These are phyloP conservation scores for Sarcophaga peregrina DNA, from an alignment of 1,140 invertebrate genomes.

Conservation along the genomic window DNA sequence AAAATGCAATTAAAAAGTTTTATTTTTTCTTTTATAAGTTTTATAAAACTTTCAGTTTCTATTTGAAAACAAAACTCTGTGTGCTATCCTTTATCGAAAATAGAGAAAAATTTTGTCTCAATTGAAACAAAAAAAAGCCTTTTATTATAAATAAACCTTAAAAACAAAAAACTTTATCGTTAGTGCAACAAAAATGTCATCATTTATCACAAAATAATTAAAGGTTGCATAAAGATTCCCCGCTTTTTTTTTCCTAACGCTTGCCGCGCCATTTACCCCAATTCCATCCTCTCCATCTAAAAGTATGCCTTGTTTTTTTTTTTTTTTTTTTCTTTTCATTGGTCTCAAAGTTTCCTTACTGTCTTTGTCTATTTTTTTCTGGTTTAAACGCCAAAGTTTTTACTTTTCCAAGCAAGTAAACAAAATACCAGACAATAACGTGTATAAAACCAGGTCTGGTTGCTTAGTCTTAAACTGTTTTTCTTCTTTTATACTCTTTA, in stretches of 20 bases:
- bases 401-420: slow-evolving; percentile 48
- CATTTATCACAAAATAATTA: slow-evolving; percentile 67
- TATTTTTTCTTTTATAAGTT: slow-evolving; percentile 31
- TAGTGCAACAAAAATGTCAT: slow-evolving; percentile 58
- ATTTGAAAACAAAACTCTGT: not conserved
- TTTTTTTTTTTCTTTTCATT: not conserved
- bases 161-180: slow-evolving; percentile 14
- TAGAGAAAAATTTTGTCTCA: not conserved
- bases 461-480: slow-evolving; percentile 17
- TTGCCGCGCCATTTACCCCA: not conserved
- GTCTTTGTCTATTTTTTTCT: not conserved
- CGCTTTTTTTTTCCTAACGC: not conserved
- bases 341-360: not conserved
- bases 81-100: not conserved
- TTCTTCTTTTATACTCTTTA: not conserved
- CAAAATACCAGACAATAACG: slow-evolving; percentile 45
- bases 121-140: not conserved
- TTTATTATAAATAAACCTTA: slow-evolving; percentile 14
- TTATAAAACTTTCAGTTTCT: slow-evolving; percentile 46
- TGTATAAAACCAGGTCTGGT: slow-evolving; percentile 38
- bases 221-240: slow-evolving; percentile 60
- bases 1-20: slow-evolving; percentile 47
- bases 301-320: slow-evolving; percentile 9
- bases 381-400: slow-evolving; percentile 28
- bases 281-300: not conserved